Evolutionary conservation across 2,113 vertebrate genomes (phyloP), one percentile per base, ranked within the genome.

Genomic region (Pterocles gutturalis): DNA sequence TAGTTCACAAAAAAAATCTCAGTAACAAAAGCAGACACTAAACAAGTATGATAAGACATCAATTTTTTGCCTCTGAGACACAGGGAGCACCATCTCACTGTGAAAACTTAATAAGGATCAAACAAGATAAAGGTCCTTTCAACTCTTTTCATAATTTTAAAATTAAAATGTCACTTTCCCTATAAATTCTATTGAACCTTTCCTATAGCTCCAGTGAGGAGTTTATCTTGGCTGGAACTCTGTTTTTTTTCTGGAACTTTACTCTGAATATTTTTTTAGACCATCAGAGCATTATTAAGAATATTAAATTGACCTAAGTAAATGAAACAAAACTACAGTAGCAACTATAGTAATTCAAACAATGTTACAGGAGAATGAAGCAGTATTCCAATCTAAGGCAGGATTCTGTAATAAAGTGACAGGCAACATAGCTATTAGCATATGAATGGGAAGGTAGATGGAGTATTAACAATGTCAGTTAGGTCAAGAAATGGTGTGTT

Each of bases 121-220:
- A 95, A 93, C 60, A 66, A 93, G 49, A 67, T 88, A 91, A 77
- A 67, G 25, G 41, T 88, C 25, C 64, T 91, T 87, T 91, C 58
- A 88, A 65, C 16, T 36, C 14, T 70, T 80, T 64, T 78, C 34
- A 69, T 60, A n/a, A 19, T 92, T 91, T 96, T 88, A 17, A 91
- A 94, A 95, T 94, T 7, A 95, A 95, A 96, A 87, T 69, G 61
- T 61, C 58, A 38, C 51, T 89, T 93, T 62, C 29, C 36, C 43
- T 71, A 34, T 93, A 70, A 83, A 66, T 94, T 82, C 29, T 62
- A 45, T 29, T 34, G 61, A 93, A 88, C 28, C 15, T 95, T 78
- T 85, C 45, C 69, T 70, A 22, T 62, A 70, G 67, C 33, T 87
- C 26, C 54, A 9, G 9, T 25, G 11, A 85, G 31, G 36, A 49